phyloP scores from a whole-genome alignment of 2,113 vertebrate species.

The Propithecus coquereli region DNA sequence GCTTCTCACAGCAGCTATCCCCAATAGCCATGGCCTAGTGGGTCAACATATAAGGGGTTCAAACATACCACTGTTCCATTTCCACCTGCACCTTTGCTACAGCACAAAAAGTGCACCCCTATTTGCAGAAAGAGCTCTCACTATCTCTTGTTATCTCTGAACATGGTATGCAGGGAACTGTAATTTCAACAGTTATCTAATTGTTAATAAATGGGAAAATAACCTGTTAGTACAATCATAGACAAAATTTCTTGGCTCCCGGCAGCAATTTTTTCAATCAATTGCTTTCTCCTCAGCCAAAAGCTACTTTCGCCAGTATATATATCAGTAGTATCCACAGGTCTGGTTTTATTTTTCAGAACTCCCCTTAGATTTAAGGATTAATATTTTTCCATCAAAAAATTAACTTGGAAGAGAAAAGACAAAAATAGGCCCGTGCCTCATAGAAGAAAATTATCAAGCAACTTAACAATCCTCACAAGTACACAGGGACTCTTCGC shows the following conservation, averaged over 20 bases:
- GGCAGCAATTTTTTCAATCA: not conserved
- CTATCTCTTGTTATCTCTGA: not conserved
- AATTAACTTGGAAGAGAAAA: not conserved
- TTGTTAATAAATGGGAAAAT: not conserved
- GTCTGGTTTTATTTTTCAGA: not conserved
- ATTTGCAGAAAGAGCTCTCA: not conserved
- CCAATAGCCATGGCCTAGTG: not conserved
- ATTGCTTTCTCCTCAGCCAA: not conserved
- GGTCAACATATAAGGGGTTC: not conserved
- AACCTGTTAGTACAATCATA: not conserved
- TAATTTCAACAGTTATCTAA: not conserved
- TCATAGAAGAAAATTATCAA: not conserved
- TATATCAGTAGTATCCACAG: not conserved
- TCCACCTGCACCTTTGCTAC: not conserved
- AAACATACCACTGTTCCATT: accelerated
- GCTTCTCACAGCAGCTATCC: not conserved
- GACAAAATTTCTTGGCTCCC: not conserved
- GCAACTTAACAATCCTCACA: not conserved
- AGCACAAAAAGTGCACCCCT: accelerated
- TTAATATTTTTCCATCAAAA: not conserved
- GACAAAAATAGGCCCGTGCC: not conserved
- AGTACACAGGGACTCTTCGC: not conserved
- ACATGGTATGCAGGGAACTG: too few species aligned
- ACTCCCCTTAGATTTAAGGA: not conserved
- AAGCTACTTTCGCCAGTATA: not conserved